These are phyloP conservation scores for Eulemur rufifrons DNA, from an alignment of 2,113 vertebrate genomes.

Conservation along the genomic window DNA sequence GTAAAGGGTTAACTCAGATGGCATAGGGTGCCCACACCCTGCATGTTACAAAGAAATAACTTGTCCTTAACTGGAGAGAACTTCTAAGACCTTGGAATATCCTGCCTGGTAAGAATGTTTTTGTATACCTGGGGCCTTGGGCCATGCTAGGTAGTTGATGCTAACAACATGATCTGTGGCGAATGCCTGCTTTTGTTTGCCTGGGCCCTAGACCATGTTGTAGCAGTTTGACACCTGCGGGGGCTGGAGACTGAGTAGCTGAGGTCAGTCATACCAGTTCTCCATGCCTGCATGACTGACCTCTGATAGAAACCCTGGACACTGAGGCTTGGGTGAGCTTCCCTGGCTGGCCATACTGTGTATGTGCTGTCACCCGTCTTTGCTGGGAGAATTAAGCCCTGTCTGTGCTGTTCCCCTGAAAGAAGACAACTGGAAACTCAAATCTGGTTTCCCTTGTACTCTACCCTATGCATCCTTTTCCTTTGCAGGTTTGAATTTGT, in stretches of 20 bases:
- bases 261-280: not conserved
- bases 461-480: not conserved
- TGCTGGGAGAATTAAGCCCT: not conserved
- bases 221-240: not conserved
- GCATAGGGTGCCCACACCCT: not conserved
- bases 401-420: not conserved
- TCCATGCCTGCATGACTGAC: not conserved
- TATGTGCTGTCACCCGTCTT: not conserved
- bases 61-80: not conserved
- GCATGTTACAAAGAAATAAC: not conserved
- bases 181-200: not conserved
- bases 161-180: not conserved
- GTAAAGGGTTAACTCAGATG: not conserved
- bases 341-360: not conserved
- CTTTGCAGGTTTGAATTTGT: not conserved
- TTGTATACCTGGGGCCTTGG: not conserved
- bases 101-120: not conserved
- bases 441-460: not conserved
- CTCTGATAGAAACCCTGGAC: not conserved
- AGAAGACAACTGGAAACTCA: not conserved
- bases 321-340: not conserved
- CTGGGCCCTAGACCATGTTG: not conserved
- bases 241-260: not conserved
- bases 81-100: not conserved
- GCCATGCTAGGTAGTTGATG: not conserved